Evolutionary conservation across 2,113 vertebrate species (phyloP).

Genomic region (Orthochromis indermauri): DNA sequence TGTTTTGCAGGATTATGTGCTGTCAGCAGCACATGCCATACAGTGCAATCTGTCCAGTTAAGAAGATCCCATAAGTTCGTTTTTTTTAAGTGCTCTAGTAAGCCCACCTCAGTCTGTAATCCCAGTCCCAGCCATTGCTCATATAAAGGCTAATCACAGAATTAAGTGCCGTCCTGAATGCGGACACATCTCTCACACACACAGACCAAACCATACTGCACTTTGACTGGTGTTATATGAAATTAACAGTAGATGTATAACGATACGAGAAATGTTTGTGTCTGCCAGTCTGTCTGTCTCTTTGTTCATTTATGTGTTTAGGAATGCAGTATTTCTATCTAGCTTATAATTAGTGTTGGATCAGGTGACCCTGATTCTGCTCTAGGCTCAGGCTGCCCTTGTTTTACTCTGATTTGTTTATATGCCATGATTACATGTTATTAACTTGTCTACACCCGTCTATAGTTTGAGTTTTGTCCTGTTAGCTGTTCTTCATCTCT

Average conservation of each 20-base stretch:
- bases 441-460: not conserved
- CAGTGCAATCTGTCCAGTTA: slow-evolving; percentile 6
- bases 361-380: not conserved
- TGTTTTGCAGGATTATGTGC: slow-evolving; percentile 5
- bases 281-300: not conserved
- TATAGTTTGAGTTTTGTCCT: not conserved
- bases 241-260: not conserved
- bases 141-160: slow-evolving; percentile 32
- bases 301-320: not conserved
- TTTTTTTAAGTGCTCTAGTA: not conserved
- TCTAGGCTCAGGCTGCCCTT: not conserved
- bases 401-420: not conserved
- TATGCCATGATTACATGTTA: not conserved
- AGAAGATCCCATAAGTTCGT: not conserved
- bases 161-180: slow-evolving; percentile 9
- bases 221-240: not conserved
- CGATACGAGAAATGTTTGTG: not conserved
- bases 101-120: slow-evolving; percentile 1
- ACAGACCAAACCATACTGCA: not conserved
- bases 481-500: not conserved
- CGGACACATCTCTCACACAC: not conserved
- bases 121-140: slow-evolving; percentile 23
- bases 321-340: not conserved
- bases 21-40: not conserved
- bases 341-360: not conserved